Evolutionary conservation across 2,113 vertebrate genomes (phyloP), one percentile per base, ranked within the genome.

Genomic region (Anas platyrhynchos): DNA sequence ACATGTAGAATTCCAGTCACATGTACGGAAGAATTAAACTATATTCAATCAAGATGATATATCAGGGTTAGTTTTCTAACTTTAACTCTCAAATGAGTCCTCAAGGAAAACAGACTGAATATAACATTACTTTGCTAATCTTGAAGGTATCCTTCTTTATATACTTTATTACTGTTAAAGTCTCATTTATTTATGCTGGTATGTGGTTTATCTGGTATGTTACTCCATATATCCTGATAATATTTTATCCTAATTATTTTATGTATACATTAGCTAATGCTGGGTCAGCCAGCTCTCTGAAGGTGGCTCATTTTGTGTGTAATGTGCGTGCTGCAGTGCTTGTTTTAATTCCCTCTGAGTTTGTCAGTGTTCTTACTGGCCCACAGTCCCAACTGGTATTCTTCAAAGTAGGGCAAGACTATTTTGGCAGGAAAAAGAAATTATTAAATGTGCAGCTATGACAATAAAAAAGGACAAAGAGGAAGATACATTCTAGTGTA

Each of bases 401-500:
- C 9, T 8, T 78, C 54, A 67, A 68, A 78, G 41, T 67, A 83
- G 9, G 74, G 6, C 7, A 71, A 71, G 31, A 26, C 23, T 36
- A 9, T 83, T 88, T 43, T 43, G 65, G 17, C 20, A 62, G 23
- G 31, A 48, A 66, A 73, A 88, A 31, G 4, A 8, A 48, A 48
- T 48, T 15, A 7, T 48, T 48, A 44, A 3, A 8, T 52, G 25
- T 55, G 14, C 52, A 72, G 34, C 26, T 81, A 36, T 67, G 46
- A 77, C 21, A 62, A 6, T 65, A 62, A 67, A 36, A 26, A 65
- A 65, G 17, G 38, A 75, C 46, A 65, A 75, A 29, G 20, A 65
- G 43, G 10, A 59, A 61, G 14, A 22, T 27, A 59, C 0, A 0
- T 68, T 22, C 31, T 72, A 34, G 3, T 52, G 48, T 5, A 0